Evolutionary conservation across 1,140 invertebrate genomes (phyloP).

Genomic region (Trichomalopsis sarcophagae): DNA sequence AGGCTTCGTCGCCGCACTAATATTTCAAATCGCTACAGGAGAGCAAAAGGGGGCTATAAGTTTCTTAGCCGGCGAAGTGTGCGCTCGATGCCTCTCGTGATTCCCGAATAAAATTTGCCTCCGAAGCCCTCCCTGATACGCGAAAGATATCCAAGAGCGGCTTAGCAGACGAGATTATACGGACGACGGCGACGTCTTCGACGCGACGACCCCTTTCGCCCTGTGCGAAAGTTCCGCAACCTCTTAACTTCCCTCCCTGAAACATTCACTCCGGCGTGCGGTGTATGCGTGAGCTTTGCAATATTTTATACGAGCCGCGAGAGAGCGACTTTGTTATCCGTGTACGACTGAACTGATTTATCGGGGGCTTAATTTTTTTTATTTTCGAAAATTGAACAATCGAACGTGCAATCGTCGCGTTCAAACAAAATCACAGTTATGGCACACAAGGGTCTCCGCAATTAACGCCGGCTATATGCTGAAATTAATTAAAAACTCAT

Average conservation of each 20-base stretch:
- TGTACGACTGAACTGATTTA: too few relatives aligned
- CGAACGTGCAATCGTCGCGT: too few relatives aligned
- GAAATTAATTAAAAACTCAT: neutral
- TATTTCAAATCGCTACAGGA: neutral
- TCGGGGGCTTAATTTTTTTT: too few relatives aligned
- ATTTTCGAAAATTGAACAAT: too few relatives aligned
- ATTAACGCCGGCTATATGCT: too few relatives aligned
- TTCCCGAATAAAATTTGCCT: conserved; percentile 30
- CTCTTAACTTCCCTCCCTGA: conserved; percentile 1
- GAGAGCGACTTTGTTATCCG: too few relatives aligned
- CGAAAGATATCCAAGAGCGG: conserved; percentile 4
- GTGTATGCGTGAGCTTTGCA: neutral
- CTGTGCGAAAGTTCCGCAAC: conserved; percentile 2
- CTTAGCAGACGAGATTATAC: conserved; percentile 22
- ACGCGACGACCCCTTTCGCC: conserved; percentile 10
- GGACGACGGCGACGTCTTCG: conserved; percentile 12
- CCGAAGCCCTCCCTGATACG: neutral
- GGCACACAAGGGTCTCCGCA: too few relatives aligned
- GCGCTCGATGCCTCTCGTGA: conserved; percentile 9
- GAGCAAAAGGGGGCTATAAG: neutral
- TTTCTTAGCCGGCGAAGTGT: neutral
- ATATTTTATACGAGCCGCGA: neutral
- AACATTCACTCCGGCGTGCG: neutral
- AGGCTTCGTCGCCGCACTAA: conserved; percentile 9
- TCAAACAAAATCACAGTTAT: too few relatives aligned